These are phyloP conservation scores for Grallaria varia DNA, from an alignment of 2,113 vertebrate genomes.

Conservation along the genomic window DNA sequence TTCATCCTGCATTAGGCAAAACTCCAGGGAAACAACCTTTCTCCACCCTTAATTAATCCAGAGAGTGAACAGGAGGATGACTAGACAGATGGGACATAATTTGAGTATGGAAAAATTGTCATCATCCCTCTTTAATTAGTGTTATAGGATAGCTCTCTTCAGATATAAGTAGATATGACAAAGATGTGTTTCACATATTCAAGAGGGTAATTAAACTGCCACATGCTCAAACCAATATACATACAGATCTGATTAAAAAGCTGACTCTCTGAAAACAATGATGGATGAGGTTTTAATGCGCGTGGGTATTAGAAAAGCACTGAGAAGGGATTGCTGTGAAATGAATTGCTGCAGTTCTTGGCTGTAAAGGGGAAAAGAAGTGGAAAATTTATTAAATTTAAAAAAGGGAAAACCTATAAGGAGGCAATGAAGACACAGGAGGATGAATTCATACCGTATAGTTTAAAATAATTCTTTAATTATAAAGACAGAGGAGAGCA, in stretches of 20 bases:
- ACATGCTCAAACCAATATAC: constrained; percentile 72
- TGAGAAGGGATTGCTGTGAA: background rate
- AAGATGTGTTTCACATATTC: constrained; percentile 72
- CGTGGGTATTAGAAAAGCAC: constrained; percentile 12
- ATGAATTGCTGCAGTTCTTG: constrained; percentile 20
- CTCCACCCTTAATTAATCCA: constrained; percentile 65
- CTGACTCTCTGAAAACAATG: constrained; percentile 62
- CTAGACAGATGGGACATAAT: constrained; percentile 69
- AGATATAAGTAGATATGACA: constrained; percentile 74
- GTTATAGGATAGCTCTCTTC: constrained; percentile 63
- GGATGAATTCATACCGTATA: background rate
- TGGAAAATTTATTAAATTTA: background rate
- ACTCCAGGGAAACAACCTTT: constrained; percentile 62
- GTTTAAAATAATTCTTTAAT: constrained; percentile 19
- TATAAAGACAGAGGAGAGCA: background rate
- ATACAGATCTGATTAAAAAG: constrained; percentile 73
- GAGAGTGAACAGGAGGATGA: constrained; percentile 58
- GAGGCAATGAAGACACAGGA: background rate
- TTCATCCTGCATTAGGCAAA: constrained; percentile 41
- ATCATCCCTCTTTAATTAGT: constrained; percentile 71
- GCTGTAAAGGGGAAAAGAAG: background rate
- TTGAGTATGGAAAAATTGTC: constrained; percentile 64
- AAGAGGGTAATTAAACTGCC: constrained; percentile 75
- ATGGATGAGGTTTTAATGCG: constrained; percentile 63
- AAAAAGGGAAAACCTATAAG: background rate